Evolutionary conservation across 2,113 vertebrate genomes (phyloP).

Genomic region (Greenwoodochromis staneri): DNA sequence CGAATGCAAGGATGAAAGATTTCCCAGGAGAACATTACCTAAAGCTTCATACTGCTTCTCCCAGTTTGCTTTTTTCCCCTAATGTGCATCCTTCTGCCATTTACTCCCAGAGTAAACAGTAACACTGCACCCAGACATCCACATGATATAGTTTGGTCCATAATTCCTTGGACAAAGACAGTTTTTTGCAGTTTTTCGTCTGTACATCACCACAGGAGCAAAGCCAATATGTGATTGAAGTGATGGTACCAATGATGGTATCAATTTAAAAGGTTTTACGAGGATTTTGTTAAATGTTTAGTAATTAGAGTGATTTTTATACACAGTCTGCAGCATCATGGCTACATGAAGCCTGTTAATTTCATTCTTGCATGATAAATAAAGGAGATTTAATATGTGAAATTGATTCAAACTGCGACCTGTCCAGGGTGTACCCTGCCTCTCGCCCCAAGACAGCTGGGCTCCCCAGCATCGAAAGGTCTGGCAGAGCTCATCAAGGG

Average conservation of each 20-base stretch:
- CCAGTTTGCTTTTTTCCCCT: not conserved
- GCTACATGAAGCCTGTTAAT: not conserved
- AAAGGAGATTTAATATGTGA: not conserved
- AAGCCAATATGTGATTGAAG: not conserved
- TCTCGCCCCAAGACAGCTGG: not conserved
- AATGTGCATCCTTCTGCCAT: not conserved
- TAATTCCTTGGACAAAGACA: not conserved
- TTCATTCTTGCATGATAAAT: not conserved
- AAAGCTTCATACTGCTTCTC: not conserved
- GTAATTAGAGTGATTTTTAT: not conserved
- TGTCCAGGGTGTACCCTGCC: not conserved
- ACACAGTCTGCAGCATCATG: not conserved
- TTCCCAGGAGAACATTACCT: not conserved
- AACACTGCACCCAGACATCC: not conserved
- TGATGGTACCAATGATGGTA: not conserved
- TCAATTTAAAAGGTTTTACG: not conserved
- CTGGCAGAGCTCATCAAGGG: not conserved
- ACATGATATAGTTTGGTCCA: not conserved
- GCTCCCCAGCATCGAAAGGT: not conserved
- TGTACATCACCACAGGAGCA: not conserved
- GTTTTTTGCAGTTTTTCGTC: rapidly evolving
- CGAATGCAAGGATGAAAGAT: not conserved
- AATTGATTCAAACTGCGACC: not conserved
- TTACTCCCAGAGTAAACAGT: not conserved
- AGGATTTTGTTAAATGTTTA: not conserved